These are phyloP conservation scores for Pelodytes ibericus DNA, from an alignment of 2,797 vertebrate genomes.

Conservation along the genomic window DNA sequence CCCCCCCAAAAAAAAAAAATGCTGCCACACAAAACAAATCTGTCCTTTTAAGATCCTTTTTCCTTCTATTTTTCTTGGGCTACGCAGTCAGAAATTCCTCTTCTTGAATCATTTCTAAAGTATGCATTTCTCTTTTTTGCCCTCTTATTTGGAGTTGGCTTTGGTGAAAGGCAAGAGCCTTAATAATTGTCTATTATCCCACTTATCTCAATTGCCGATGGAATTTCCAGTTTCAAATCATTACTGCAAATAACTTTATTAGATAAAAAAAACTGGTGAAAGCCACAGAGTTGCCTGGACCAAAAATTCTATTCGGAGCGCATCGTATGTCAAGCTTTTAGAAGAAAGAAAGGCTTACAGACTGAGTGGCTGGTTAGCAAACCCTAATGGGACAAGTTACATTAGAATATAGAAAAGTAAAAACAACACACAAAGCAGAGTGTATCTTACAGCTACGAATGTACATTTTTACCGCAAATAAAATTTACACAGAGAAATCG, in stretches of 20 bases:
- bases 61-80: conserved; percentile 36
- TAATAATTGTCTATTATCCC: conserved; percentile 26
- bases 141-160: not conserved
- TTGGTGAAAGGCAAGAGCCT: conserved; percentile 29
- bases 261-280: not conserved
- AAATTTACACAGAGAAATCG: too few relatives aligned
- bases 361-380: not conserved
- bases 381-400: not conserved
- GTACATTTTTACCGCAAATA: too few relatives aligned
- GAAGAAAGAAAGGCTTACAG: not conserved
- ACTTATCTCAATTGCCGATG: conserved; percentile 20
- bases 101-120: not conserved
- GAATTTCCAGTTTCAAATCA: conserved; percentile 27
- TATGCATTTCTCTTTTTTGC: conserved; percentile 3
- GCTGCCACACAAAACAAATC: not conserved
- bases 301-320: not conserved
- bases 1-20: not conserved
- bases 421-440: not conserved
- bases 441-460: conserved; percentile 13
- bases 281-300: not conserved
- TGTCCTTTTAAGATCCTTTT: not conserved
- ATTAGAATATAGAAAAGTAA: conserved; percentile 17
- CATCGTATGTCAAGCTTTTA: not conserved
- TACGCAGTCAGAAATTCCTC: conserved; percentile 3
- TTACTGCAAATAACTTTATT: conserved; percentile 20